These are phyloP conservation scores for Pan troglodytes DNA, from an alignment of 2,113 vertebrate species.

Conservation along the genomic window NHGRI_mPanTro3-v2.1_pri NC_072402.2:151697501-151698000, in stretches of 20 bases:
- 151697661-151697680: neutral
- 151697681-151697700: neutral
- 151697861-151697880: neutral
- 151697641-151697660: neutral
- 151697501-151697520: neutral
- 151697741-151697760: neutral
- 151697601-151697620: neutral
- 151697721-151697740: neutral
- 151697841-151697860: neutral
- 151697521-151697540: slow-evolving; percentile 5
- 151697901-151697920: neutral
- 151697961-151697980: neutral
- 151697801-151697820: neutral
- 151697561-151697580: neutral
- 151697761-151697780: neutral
- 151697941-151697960: neutral
- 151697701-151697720: neutral
- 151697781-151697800: neutral
- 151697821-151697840: neutral
- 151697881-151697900: neutral
- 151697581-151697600: neutral
- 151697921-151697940: neutral
- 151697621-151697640: neutral
- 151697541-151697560: slow-evolving; percentile 12
- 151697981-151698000: neutral